Base-by-base conservation (phyloP, 2,888 invertebrate genomes). In the Stenichneumon culpator region DNA sequence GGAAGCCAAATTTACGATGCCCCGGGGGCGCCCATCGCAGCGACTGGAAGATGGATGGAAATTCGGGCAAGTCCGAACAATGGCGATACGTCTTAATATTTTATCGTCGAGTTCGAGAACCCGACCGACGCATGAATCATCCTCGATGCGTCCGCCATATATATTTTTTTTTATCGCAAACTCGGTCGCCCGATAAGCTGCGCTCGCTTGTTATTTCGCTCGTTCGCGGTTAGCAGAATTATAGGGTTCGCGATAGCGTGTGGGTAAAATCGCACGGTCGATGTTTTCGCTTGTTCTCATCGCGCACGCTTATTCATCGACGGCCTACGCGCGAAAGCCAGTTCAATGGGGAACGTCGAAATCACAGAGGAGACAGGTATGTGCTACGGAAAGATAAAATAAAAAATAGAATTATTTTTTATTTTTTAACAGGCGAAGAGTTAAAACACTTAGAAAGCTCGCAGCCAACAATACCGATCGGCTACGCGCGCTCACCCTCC, bases 281-380 rank as follows among this genome's bases (percentile, higher is more conserved):
- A 79, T 54, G 60, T 65, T 65, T 69, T 65, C 54, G 32, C 52
- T 39, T 52, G 39, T 54, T 57, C 1, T 16, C 39, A 28, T n/a
- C 44, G 60, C 79, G 28, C 19, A 65, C 79, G 54, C 28, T 72
- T 79, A 79, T 79, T 67, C 73, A 79, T 79, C 79, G 73, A 14
- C 67, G 54, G 65, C 52, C 57, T 28, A 65, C 67, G 73, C 72
- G 72, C 36, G 36, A 73, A 67, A 63, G 39, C 57, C 47, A 52
- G 50, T 72, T 79, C 72, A 39, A 65, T 9, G 72, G 39, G 72
- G 72, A 11, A 65, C 79, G 39, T 79, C 72, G 72, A 72, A 65
- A 65, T 52, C 72, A 65, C 54, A 44, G 54, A 67, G 65, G 16
- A 36, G 54, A 54, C 16, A 32, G 32, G 9, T 57, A 44, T 52